Conservation (phyloP, 2,888 invertebrate species). For the Nineta flava region DNA sequence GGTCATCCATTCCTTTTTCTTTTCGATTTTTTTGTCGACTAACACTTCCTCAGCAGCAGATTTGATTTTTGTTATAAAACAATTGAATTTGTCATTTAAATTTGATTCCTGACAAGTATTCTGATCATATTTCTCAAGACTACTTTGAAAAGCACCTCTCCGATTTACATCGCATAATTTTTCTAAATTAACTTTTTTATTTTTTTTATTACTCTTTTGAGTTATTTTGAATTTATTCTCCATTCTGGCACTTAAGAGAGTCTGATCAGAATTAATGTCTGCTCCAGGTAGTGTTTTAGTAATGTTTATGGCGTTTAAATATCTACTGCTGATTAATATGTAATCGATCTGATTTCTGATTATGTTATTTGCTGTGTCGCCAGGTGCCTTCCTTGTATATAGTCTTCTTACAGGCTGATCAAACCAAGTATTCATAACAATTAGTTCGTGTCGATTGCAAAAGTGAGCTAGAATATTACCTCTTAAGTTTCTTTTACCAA, state of each 20-base stretch:
- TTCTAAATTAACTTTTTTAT: not conserved
- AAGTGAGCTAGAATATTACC: not conserved
- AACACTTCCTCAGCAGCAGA: not conserved
- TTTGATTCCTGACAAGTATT: too few species aligned
- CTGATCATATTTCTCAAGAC: not conserved
- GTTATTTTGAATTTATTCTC: not conserved
- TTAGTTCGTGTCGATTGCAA: not conserved
- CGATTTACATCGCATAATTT: not conserved
- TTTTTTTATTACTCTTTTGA: not conserved
- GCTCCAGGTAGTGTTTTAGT: not conserved
- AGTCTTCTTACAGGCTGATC: not conserved
- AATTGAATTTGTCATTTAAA: not conserved
- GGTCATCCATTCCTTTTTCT: not conserved
- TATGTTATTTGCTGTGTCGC: not conserved
- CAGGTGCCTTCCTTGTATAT: not conserved
- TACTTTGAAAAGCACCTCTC: not conserved
- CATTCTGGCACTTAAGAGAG: not conserved
- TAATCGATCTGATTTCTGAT: not conserved
- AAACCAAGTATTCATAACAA: not conserved
- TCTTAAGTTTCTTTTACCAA: too few species aligned
- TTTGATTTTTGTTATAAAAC: not conserved
- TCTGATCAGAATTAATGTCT: not conserved
- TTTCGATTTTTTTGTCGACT: not conserved
- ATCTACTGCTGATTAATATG: not conserved
- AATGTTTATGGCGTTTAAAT: not conserved